Conservation (phyloP, 2,113 vertebrate genomes). For the Xyrauchen texanus region DNA sequence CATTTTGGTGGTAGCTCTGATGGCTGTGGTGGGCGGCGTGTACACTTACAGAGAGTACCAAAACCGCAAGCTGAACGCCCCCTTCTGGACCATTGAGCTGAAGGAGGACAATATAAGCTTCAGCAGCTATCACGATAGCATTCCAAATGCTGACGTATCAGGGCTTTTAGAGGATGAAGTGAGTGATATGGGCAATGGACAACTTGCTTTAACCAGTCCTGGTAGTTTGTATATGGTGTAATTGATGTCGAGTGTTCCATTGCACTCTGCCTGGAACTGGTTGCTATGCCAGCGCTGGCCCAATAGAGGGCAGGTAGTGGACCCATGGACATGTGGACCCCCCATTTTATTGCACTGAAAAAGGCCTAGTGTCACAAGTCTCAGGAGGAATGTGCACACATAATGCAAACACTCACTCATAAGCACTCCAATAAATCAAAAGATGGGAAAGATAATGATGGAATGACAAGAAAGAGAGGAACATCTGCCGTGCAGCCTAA, state of each 20-base stretch:
- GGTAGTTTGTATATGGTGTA: slow-evolving; percentile 82
- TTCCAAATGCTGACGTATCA: slow-evolving; percentile 83
- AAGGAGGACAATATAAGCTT: slow-evolving; percentile 91
- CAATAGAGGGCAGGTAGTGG: not conserved
- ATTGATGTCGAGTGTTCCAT: not conserved
- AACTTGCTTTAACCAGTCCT: slow-evolving; percentile 80
- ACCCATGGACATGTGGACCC: not conserved
- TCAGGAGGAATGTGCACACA: too few species aligned
- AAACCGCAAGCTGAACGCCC: slow-evolving; percentile 84
- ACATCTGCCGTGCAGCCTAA: not conserved
- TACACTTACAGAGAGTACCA: slow-evolving; percentile 86
- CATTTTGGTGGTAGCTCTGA: slow-evolving; percentile 79
- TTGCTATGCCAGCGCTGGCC: not conserved
- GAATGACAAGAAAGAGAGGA: not conserved
- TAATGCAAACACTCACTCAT: not conserved
- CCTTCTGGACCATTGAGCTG: slow-evolving; percentile 90
- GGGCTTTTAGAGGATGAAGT: slow-evolving; percentile 83
- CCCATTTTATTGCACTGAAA: not conserved
- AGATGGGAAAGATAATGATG: not conserved
- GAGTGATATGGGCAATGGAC: slow-evolving; percentile 81
- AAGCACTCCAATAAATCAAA: not conserved
- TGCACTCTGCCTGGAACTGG: slow-evolving; percentile 13
- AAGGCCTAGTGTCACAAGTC: not conserved
- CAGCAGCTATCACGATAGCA: slow-evolving; percentile 89
- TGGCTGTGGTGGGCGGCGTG: slow-evolving; percentile 82